These are phyloP conservation scores for Heliconius himera DNA, from an alignment of 1,140 invertebrate species.

Conservation along the genomic window DNA sequence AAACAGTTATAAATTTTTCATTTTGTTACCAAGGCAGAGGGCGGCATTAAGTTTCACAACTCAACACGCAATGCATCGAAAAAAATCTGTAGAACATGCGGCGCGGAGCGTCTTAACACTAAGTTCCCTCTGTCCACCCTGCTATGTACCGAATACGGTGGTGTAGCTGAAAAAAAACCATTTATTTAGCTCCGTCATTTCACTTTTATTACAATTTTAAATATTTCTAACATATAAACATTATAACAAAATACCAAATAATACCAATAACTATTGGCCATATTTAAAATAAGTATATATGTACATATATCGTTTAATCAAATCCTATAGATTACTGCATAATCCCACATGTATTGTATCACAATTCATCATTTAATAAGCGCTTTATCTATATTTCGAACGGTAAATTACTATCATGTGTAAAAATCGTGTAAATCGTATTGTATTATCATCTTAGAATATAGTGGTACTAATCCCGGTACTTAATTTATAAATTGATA, in stretches of 20 bases:
- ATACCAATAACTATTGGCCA: background rate
- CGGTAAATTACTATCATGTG: slow-evolving; percentile 18
- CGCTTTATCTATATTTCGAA: slow-evolving; percentile 14
- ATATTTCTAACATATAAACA: background rate
- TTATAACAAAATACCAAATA: background rate
- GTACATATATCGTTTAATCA: background rate
- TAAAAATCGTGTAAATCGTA: slow-evolving; percentile 23
- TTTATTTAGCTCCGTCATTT: no score
- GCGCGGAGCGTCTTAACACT: background rate
- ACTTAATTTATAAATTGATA: slow-evolving; percentile 15
- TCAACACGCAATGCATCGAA: background rate
- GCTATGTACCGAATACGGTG: no score
- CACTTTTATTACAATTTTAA: no score
- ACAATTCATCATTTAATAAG: slow-evolving; percentile 29
- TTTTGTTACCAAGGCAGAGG: background rate
- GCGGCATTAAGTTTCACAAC: background rate
- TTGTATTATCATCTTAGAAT: slow-evolving; percentile 8
- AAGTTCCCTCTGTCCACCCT: background rate
- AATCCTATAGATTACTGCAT: slow-evolving; percentile 11
- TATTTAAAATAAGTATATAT: background rate
- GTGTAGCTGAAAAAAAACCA: no score
- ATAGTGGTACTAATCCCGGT: background rate
- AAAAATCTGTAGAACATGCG: background rate
- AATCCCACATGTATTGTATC: slow-evolving; percentile 18
- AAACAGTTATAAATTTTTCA: background rate